phyloP scores from a whole-genome alignment of 2,888 invertebrate genomes.

The Drosophila recens region DNA sequence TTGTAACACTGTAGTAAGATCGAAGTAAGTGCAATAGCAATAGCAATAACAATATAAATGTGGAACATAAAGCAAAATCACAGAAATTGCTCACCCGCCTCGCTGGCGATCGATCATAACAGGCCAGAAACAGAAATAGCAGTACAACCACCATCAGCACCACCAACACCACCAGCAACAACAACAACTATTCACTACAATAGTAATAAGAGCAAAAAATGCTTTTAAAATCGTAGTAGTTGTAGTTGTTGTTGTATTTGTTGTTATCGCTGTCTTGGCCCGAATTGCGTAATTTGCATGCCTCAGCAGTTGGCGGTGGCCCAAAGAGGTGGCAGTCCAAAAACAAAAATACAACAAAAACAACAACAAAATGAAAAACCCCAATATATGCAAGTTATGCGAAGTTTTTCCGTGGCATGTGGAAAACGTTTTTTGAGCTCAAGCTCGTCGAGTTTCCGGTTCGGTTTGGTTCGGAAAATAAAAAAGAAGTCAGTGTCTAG shows the following conservation, averaged over 20 bases:
- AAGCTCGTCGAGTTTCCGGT: constrained; percentile 66
- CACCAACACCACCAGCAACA: constrained; percentile 19
- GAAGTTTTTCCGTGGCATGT: constrained; percentile 66
- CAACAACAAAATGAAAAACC: constrained; percentile 34
- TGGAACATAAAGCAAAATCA: constrained; percentile 77
- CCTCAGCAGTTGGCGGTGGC: constrained; percentile 53
- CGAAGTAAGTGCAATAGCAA: constrained; percentile 62
- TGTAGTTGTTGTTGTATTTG: constrained; percentile 30
- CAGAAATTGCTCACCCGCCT: constrained; percentile 68
- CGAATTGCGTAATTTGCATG: constrained; percentile 77
- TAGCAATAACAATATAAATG: constrained; percentile 56
- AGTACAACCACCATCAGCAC: constrained; percentile 31
- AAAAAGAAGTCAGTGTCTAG: constrained; percentile 73
- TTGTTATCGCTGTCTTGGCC: constrained; percentile 45
- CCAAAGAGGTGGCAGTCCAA: constrained; percentile 48
- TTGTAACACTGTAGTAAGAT: constrained; percentile 58
- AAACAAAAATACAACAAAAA: constrained; percentile 10
- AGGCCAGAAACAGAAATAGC: constrained; percentile 27
- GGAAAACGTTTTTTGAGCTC: constrained; percentile 55
- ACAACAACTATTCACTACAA: constrained; percentile 1
- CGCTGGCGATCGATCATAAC: constrained; percentile 76
- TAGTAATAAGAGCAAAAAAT: constrained; percentile 52
- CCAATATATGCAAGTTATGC: constrained; percentile 57
- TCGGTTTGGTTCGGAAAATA: constrained; percentile 61
- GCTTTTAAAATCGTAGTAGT: constrained; percentile 39